A percentile compares a stretch with the other conserved stretches of the same genome.
phyloP scores from a whole-genome alignment of 2,113 vertebrate genomes.

The Muntiacus muntjak region DNA sequence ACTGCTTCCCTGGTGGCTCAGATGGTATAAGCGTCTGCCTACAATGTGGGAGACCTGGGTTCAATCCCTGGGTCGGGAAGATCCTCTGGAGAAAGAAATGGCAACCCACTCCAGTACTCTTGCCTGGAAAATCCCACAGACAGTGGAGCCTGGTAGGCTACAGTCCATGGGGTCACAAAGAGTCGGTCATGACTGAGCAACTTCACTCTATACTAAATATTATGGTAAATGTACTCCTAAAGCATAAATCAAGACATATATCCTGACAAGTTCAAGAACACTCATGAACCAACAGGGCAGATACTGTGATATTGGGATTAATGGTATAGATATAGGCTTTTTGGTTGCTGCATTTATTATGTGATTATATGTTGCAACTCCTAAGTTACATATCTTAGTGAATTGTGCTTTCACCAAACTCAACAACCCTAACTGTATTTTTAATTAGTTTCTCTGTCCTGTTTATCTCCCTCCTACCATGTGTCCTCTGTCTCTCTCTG shows the following conservation, averaged over 20 bases:
- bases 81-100: background rate
- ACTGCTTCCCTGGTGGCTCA: background rate
- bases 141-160: background rate
- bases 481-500: too few species aligned
- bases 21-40: background rate
- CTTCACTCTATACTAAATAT: background rate
- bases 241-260: background rate
- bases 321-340: background rate
- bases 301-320: background rate
- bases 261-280: background rate
- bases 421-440: background rate
- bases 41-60: background rate
- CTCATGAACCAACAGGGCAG: background rate
- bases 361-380: background rate
- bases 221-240: background rate
- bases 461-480: rapidly evolving
- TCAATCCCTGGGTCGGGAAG: background rate
- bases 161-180: background rate
- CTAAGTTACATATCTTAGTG: background rate
- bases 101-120: background rate
- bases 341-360: background rate
- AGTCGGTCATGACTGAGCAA: background rate
- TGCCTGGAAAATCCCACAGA: background rate
- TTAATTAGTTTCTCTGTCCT: background rate
- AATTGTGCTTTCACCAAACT: background rate